Conservation (phyloP, 2,797 vertebrate species). For the Siniperca obscura region DNA sequence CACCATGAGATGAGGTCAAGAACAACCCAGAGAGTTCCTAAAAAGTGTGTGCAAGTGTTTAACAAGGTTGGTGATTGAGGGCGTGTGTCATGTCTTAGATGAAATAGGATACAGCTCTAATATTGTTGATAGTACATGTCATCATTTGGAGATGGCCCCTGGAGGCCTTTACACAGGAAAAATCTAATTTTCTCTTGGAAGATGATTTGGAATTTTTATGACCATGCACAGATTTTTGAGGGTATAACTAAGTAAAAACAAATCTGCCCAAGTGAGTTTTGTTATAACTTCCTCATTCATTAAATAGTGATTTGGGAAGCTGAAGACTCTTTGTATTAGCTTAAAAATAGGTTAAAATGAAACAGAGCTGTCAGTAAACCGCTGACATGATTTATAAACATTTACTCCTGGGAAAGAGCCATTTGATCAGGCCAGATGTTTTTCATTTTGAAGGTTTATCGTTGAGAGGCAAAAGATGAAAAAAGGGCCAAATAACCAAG, state of each 20-base stretch:
- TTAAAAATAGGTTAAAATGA: constrained; percentile 62
- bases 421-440: constrained; percentile 84
- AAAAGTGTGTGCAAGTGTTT: constrained; percentile 62
- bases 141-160: constrained; percentile 57
- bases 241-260: constrained; percentile 56
- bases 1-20: constrained; percentile 50
- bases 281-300: constrained; percentile 61
- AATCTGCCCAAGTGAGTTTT: constrained; percentile 58
- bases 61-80: constrained; percentile 65
- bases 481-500: constrained; percentile 73
- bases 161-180: constrained; percentile 57
- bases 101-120: constrained; percentile 64
- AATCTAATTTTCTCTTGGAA: constrained; percentile 50
- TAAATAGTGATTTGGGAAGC: constrained; percentile 53
- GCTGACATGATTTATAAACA: constrained; percentile 72
- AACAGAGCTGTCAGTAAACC: constrained; percentile 66
- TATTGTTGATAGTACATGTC: constrained; percentile 65
- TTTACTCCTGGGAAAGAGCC: constrained; percentile 70
- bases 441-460: constrained; percentile 81
- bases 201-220: constrained; percentile 35
- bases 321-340: constrained; percentile 60
- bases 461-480: constrained; percentile 77
- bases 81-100: constrained; percentile 50
- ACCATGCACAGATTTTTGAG: constrained; percentile 25
- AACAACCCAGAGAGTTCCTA: constrained; percentile 48